phyloP scores from a whole-genome alignment of 2,888 invertebrate species.

The Lasioglossum vierecki region DNA sequence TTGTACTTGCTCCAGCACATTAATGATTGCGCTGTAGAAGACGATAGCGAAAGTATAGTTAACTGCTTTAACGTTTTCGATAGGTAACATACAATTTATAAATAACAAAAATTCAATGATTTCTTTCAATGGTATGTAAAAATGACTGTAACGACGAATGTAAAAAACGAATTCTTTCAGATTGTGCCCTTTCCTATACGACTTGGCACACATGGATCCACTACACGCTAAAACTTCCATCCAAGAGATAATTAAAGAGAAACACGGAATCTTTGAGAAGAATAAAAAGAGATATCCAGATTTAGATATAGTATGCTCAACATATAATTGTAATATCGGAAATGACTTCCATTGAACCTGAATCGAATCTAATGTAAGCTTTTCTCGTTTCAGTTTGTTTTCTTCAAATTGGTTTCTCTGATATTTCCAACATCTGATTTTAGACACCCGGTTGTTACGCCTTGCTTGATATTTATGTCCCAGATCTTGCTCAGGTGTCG shows the following conservation, averaged over 20 bases:
- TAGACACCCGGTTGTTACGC: slow-evolving; percentile 94
- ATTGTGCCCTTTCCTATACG: slow-evolving; percentile 85
- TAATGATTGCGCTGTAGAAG: slow-evolving; percentile 87
- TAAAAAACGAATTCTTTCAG: slow-evolving; percentile 61
- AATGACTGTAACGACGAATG: too few species aligned
- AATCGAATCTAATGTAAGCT: slow-evolving; percentile 1
- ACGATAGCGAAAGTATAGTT: slow-evolving; percentile 81
- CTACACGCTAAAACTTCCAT: slow-evolving; percentile 88
- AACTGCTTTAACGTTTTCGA: slow-evolving; percentile 87
- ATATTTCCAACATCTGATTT: slow-evolving; percentile 96
- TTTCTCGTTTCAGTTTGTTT: slow-evolving; percentile 86
- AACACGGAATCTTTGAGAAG: slow-evolving; percentile 88
- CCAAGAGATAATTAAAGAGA: slow-evolving; percentile 89
- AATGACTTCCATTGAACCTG: slow-evolving; percentile 85
- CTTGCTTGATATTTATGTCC: slow-evolving; percentile 92
- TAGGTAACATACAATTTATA: slow-evolving; percentile 79
- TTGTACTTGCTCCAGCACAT: slow-evolving; percentile 91
- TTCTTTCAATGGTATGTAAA: neutral
- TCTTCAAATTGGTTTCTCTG: slow-evolving; percentile 92
- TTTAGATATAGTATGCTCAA: slow-evolving; percentile 86
- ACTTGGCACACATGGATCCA: slow-evolving; percentile 90
- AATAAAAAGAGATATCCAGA: slow-evolving; percentile 87
- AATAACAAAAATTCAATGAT: neutral
- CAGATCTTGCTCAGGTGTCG: slow-evolving; percentile 89
- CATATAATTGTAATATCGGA: slow-evolving; percentile 81